phyloP scores from a whole-genome alignment of 2,888 invertebrate species.

The Heliothis peltigera region DNA sequence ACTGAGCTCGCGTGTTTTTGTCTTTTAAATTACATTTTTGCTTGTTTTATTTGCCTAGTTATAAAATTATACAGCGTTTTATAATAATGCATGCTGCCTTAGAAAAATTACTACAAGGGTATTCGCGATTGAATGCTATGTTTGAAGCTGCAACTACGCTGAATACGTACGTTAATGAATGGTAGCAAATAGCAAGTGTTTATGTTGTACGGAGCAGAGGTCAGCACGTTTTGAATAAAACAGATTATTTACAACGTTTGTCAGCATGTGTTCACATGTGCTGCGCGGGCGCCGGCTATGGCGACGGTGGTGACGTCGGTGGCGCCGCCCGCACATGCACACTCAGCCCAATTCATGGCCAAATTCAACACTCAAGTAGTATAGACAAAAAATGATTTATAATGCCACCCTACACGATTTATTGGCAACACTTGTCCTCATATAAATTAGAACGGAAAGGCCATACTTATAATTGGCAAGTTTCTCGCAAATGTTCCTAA shows the following conservation, averaged over 20 bases:
- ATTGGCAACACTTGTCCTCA: conserved; percentile 51
- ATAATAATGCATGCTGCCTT: conserved; percentile 23
- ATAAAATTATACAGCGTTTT: conserved; percentile 53
- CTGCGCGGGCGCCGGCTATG: conserved; percentile 71
- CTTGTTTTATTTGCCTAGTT: conserved; percentile 59
- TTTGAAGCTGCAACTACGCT: conserved; percentile 22
- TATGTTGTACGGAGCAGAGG: conserved; percentile 66
- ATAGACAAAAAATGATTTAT: conserved; percentile 62
- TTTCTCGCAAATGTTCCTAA: conserved; percentile 32
- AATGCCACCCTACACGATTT: conserved; percentile 58
- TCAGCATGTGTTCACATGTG: conserved; percentile 78
- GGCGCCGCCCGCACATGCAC: conserved; percentile 70
- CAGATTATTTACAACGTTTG: conserved; percentile 73
- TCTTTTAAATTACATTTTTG: conserved; percentile 60
- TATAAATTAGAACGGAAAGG: conserved; percentile 48
- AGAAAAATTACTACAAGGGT: conserved; percentile 8
- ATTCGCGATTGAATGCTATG: conserved; percentile 27
- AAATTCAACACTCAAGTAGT: conserved; percentile 58
- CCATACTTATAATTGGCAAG: conserved; percentile 32
- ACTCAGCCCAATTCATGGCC: conserved; percentile 70
- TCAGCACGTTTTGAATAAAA: conserved; percentile 74
- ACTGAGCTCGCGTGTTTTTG: conserved; percentile 66
- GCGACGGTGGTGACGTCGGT: conserved; percentile 67
- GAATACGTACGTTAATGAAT: conserved; percentile 42
- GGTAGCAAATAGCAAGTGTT: conserved; percentile 43